These are phyloP conservation scores for Spodoptera littoralis DNA, from an alignment of 2,888 invertebrate species.

Conservation along the genomic window DNA sequence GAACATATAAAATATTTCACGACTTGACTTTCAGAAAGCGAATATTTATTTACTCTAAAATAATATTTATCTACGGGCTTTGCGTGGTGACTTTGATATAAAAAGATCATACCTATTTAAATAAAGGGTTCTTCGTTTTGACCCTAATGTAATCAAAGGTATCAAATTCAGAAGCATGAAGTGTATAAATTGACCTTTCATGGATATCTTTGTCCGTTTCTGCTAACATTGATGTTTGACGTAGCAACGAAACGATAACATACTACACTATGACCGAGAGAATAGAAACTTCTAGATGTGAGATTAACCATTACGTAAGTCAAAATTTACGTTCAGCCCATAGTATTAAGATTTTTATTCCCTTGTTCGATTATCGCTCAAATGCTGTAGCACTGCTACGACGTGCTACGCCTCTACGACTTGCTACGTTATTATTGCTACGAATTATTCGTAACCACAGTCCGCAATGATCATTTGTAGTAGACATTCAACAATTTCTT, in stretches of 20 bases:
- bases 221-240: conserved; percentile 1
- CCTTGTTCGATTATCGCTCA: no score
- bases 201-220: conserved; percentile 7
- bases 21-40: conserved; percentile 27
- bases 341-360: no score
- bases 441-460: no score
- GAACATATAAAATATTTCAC: conserved; percentile 48
- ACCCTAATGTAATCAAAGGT: conserved; percentile 1
- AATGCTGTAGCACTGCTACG: no score
- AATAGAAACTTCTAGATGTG: no score
- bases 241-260: neutral
- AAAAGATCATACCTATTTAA: conserved; percentile 7
- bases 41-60: conserved; percentile 46
- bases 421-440: no score
- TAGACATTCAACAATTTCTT: no score
- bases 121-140: conserved; percentile 2
- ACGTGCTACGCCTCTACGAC: no score
- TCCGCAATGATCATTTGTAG: no score
- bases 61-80: conserved; percentile 28
- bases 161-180: conserved; percentile 5
- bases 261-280: neutral
- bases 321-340: no score
- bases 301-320: no score
- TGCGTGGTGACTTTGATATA: conserved; percentile 11
- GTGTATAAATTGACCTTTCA: conserved; percentile 32